Conservation (phyloP, 1,140 invertebrate species). For the Heliconius hewitsoni region DNA sequence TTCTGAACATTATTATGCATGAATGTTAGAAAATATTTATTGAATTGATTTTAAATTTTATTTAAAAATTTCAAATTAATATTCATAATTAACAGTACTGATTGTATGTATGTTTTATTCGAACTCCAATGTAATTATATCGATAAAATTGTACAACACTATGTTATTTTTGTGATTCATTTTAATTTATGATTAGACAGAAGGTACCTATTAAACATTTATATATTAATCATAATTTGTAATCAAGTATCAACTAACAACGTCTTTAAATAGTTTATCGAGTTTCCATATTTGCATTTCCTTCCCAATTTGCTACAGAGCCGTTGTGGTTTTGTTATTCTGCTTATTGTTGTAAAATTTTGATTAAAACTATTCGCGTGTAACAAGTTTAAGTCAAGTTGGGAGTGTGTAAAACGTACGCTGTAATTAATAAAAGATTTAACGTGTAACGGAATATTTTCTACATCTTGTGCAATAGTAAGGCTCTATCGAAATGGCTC, state of each 20-base stretch:
- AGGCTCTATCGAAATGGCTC: slow-evolving; percentile 82
- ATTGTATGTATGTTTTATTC: too few relatives aligned
- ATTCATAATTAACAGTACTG: too few relatives aligned
- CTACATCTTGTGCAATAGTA: slow-evolving; percentile 28
- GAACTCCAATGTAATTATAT: not conserved
- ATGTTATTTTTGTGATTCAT: slow-evolving; percentile 11
- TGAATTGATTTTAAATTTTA: too few relatives aligned
- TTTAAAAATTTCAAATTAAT: too few relatives aligned
- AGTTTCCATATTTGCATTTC: not conserved
- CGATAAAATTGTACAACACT: not conserved
- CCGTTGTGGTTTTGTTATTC: not conserved
- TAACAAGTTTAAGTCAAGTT: not conserved
- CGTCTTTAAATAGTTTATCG: not conserved
- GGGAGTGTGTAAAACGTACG: not conserved
- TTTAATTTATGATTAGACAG: not conserved
- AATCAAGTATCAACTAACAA: not conserved
- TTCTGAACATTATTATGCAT: too few relatives aligned
- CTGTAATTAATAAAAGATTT: not conserved
- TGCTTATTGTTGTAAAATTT: not conserved
- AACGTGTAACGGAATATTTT: not conserved
- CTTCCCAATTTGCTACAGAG: not conserved
- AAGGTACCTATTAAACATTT: not conserved
- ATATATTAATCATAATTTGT: not conserved
- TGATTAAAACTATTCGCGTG: not conserved
- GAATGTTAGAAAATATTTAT: too few relatives aligned